A percentile compares a stretch with the other conserved stretches of the same genome.
These are phyloP conservation scores for Caenorhabditis sp. DNA, from an alignment of 2,888 invertebrate genomes.

Conservation along the genomic window DNA sequence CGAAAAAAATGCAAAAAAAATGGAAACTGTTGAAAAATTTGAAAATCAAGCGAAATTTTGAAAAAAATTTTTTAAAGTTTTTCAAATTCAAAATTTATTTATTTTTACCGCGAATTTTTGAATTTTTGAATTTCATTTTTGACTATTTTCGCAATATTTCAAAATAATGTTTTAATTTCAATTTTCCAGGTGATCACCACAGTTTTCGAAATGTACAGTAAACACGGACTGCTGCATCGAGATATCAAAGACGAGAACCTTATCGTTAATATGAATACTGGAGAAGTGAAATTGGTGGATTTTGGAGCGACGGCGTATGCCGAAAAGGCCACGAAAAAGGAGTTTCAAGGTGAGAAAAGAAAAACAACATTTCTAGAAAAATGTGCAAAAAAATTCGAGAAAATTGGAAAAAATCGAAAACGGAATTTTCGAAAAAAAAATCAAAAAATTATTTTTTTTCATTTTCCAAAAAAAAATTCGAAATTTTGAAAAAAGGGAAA, in stretches of 20 bases:
- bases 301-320: constrained; percentile 79
- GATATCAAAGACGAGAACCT: constrained; percentile 82
- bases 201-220: constrained; percentile 75
- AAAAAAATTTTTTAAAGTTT: not conserved
- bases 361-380: no score
- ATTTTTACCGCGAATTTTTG: no score
- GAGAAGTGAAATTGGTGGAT: constrained; percentile 78
- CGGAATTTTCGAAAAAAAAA: no score
- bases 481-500: not conserved
- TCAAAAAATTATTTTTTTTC: no score
- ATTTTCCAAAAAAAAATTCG: no score
- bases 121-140: no score
- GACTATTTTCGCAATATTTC: no score
- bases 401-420: no score
- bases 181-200: constrained; percentile 75
- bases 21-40: not conserved
- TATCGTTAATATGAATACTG: constrained; percentile 79
- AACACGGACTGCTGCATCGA: constrained; percentile 78
- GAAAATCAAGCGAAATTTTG: not conserved
- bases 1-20: no score
- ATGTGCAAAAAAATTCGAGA: no score
- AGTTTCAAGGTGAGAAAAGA: constrained; percentile 71
- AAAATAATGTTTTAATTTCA: no score
- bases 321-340: constrained; percentile 76
- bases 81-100: no score